Base-by-base conservation (phyloP, 2,888 invertebrate species). In the Apamea monoglypha region DNA sequence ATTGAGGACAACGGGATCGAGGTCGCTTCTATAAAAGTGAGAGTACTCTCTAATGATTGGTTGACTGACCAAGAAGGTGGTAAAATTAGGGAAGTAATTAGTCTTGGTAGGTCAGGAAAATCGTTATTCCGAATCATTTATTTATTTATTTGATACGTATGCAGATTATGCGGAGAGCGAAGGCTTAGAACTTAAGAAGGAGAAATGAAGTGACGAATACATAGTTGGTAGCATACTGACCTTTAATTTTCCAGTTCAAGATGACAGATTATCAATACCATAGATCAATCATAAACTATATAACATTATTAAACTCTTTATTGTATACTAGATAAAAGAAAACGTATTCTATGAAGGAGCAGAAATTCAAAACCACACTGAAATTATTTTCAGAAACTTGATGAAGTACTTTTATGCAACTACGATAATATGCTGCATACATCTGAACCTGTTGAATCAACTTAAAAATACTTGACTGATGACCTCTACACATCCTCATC, bases 21-120 rank as follows among this genome's bases (percentile, higher is more conserved):
- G 82, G 82, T 85, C 72, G 16, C 63, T 59, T 59, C 36, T n/a
- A 73, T 84, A 80, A 80, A 79, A 82, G 67, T 16, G 21, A 56
- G 29, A 64, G 29, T 68, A 67, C 79, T 61, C 3, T 29, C 44
- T 59, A 73, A 79, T 69, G 32, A 84, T 73, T 84, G 40, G 68
- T 25, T 70, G 36, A 44, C 44, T 77, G 18, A 53, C n/a, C 36
- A 64, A 77, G 50, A 40, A 53, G 14, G 32, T 44, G 25, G 14
- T 64, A 29, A 40, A 36, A n/a, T 2, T 18, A 36, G 47, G n/a
- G 47, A 47, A 29, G 14, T 21, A 29, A 47, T 47, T 50, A 32
- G 8, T 50, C 50, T 53, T 70, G 5, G 32, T 25, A 32, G 25
- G 29, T 32, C 25, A 40, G 8, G 8, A 50, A 8, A 70, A 32